Base-by-base conservation (phyloP, 2,888 invertebrate genomes). In the Endotricha flammealis region DNA sequence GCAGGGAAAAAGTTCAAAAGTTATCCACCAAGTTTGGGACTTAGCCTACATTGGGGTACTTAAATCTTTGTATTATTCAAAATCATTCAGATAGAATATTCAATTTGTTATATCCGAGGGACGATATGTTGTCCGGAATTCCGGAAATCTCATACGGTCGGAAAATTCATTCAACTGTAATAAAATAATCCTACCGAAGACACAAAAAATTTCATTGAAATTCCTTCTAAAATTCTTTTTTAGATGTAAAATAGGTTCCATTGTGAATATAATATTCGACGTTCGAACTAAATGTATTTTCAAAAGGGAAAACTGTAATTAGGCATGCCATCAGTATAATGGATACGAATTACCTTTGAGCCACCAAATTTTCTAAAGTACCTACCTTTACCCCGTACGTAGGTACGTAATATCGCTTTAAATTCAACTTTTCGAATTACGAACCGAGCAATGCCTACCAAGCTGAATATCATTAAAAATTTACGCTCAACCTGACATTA, bases 401-500 rank as follows among this genome's bases (percentile, higher is more conserved):
- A n/a, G n/a, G 24, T 16, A 10, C 14, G 31, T 43, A 41, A 47
- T 44, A 45, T 42, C 36, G 37, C 39, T 46, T 44, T 39, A 32
- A 41, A 44, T 46, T 43, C 27, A 38, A 32, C 6, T 39, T 50
- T 55, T 42, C 44, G 14, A 28, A 47, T 20, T 20, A 29, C 39
- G 31, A 38, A 49, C 42, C 29, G 36, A 57, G 51, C 45, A 52
- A 44, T 50, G 49, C 45, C 44, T 36, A 32, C 38, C 45, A 42
- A 46, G 48, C 42, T 45, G 40, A 41, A 46, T 46, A 43, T 63
- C 63, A 58, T 63, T 62, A 63, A 64, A 63, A 54, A 50, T 53
- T 52, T 28, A 53, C 52, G 58, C 62, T 50, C 28, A 29, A 44
- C 14, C 34, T 51, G 37, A 13, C 44, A 44, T 38, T 45, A 37